Percentiles rank a stretch among this genome's conserved stretches.
Conservation (phyloP, 2,888 invertebrate species). For the Athrips mouffetella region DNA sequence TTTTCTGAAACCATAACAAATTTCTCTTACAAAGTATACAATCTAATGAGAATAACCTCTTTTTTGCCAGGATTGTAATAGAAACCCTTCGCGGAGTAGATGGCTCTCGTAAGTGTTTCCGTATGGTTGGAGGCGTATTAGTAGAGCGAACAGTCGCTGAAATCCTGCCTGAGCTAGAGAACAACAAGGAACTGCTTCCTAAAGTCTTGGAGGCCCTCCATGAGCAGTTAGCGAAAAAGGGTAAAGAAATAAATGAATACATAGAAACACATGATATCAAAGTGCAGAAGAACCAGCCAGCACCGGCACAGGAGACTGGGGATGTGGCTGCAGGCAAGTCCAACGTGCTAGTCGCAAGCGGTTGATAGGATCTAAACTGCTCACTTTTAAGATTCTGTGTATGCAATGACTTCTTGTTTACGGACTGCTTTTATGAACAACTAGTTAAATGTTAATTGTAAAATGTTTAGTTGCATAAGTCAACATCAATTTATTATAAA, state of each 20-base stretch:
- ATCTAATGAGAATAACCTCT: constrained; percentile 15
- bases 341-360: constrained; percentile 76
- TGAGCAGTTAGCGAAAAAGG: constrained; percentile 90
- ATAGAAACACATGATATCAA: constrained; percentile 93
- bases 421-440: too few relatives aligned
- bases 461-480: too few relatives aligned
- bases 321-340: constrained; percentile 55
- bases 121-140: constrained; percentile 95
- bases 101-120: constrained; percentile 91
- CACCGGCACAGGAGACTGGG: constrained; percentile 36
- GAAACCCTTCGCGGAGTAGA: constrained; percentile 94
- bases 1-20: not conserved
- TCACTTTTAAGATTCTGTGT: too few relatives aligned
- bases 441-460: too few relatives aligned
- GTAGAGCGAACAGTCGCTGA: constrained; percentile 95
- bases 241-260: constrained; percentile 93
- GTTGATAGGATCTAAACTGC: constrained; percentile 36
- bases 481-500: too few relatives aligned
- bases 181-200: constrained; percentile 88
- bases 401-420: too few relatives aligned
- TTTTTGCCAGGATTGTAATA: constrained; percentile 89
- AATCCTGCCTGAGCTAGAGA: constrained; percentile 89
- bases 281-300: constrained; percentile 76
- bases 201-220: constrained; percentile 88
- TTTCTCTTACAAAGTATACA: not conserved